Conservation (phyloP, 23 tunicate genomes). For the Oikopleura albicans region DNA sequence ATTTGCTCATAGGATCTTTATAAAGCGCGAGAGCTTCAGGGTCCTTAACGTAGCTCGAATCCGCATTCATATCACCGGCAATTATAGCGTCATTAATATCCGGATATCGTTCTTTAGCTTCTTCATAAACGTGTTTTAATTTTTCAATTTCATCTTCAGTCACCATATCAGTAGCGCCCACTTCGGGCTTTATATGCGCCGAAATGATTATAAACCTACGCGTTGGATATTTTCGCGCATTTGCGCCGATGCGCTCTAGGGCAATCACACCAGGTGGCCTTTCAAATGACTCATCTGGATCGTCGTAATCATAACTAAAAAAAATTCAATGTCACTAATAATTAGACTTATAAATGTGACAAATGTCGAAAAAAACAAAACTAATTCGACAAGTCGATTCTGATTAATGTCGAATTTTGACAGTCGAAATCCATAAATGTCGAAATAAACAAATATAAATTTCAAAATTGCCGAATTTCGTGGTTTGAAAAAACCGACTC, state of each 20-base stretch:
- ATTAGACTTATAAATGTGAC: too few species aligned
- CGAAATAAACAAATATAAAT: too few species aligned
- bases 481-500: too few species aligned
- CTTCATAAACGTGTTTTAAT: neutral
- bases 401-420: too few species aligned
- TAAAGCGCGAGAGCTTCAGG: neutral
- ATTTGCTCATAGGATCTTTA: neutral
- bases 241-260: neutral
- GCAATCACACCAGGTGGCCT: neutral
- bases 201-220: neutral
- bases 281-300: neutral
- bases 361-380: too few species aligned
- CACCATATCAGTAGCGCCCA: neutral
- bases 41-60: constrained; percentile 31
- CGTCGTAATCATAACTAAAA: neutral
- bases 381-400: too few species aligned
- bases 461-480: too few species aligned
- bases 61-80: constrained; percentile 69
- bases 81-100: constrained; percentile 28
- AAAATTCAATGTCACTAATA: neutral
- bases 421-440: too few species aligned
- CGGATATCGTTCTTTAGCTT: neutral
- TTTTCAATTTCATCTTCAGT: constrained; percentile 6
- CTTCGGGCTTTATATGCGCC: neutral
- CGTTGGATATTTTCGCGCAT: neutral